Percentiles rank a stretch among this genome's conserved stretches.
phyloP scores from a whole-genome alignment of 2,113 vertebrate species.

The Grammatotria lemairii region DNA sequence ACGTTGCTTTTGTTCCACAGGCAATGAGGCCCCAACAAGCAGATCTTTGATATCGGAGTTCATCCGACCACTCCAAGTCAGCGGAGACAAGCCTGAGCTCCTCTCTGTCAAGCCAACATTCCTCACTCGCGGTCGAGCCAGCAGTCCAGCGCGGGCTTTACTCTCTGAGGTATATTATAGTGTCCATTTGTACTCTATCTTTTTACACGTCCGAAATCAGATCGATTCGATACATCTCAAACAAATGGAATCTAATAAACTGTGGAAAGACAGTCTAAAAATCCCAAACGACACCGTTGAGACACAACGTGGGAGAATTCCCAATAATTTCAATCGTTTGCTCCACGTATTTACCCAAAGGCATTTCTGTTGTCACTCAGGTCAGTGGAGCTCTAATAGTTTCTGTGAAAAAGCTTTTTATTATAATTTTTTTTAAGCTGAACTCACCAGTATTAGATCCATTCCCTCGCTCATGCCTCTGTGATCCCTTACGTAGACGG shows the following conservation, averaged over 20 bases:
- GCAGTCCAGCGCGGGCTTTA: conserved; percentile 78
- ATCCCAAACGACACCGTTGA: neutral
- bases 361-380: neutral
- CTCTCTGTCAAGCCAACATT: conserved; percentile 83
- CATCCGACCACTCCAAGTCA: conserved; percentile 79
- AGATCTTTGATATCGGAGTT: conserved; percentile 82
- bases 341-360: neutral
- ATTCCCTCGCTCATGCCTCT: neutral
- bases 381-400: neutral
- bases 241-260: neutral
- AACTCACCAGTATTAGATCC: neutral
- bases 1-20: conserved; percentile 59
- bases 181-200: neutral
- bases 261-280: neutral
- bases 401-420: neutral
- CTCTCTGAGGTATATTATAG: conserved; percentile 77
- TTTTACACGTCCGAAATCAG: neutral
- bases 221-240: neutral
- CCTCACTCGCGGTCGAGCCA: conserved; percentile 72
- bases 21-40: conserved; percentile 77
- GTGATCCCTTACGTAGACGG: neutral
- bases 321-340: neutral
- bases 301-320: neutral
- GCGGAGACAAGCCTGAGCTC: conserved; percentile 81
- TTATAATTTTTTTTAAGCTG: neutral